Evolutionary conservation across 2,888 invertebrate genomes (phyloP).

Genomic region (Lordiphosa fenestrarum): DNA sequence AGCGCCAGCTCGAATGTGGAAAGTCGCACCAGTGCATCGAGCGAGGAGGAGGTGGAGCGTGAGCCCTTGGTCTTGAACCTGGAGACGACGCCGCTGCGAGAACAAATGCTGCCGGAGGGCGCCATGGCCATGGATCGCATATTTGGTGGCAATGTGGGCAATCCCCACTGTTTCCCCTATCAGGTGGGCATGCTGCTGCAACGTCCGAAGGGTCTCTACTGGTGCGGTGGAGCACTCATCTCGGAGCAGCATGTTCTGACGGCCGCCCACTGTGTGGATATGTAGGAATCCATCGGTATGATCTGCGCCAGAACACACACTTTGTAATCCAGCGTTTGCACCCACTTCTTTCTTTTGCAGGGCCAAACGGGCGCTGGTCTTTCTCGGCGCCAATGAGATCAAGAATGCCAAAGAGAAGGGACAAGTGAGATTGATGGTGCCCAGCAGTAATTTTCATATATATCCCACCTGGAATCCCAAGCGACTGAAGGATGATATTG

Average conservation of each 20-base stretch:
- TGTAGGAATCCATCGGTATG: constrained; percentile 49
- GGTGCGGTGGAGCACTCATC: constrained; percentile 79
- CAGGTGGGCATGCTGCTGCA: constrained; percentile 78
- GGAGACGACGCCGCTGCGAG: constrained; percentile 72
- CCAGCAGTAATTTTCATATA: constrained; percentile 73
- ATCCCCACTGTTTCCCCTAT: constrained; percentile 76
- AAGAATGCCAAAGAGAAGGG: constrained; percentile 77
- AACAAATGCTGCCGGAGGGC: constrained; percentile 69
- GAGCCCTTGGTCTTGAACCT: constrained; percentile 73
- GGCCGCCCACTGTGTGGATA: constrained; percentile 79
- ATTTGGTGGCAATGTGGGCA: constrained; percentile 77
- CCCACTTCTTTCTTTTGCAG: constrained; percentile 37
- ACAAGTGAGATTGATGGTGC: constrained; percentile 79
- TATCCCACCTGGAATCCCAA: constrained; percentile 79
- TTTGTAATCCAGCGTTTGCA: not conserved
- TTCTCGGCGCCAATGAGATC: constrained; percentile 79
- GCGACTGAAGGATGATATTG: constrained; percentile 78
- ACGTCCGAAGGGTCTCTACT: constrained; percentile 76
- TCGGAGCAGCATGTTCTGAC: constrained; percentile 77
- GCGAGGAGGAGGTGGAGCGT: constrained; percentile 36
- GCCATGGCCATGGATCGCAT: constrained; percentile 79
- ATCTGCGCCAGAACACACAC: not conserved
- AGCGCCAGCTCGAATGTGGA: constrained; percentile 43
- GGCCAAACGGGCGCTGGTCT: constrained; percentile 77
- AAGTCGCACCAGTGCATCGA: constrained; percentile 33